phyloP scores from a whole-genome alignment of 2,113 vertebrate species.

The Microcebus ravelobensis region DNA sequence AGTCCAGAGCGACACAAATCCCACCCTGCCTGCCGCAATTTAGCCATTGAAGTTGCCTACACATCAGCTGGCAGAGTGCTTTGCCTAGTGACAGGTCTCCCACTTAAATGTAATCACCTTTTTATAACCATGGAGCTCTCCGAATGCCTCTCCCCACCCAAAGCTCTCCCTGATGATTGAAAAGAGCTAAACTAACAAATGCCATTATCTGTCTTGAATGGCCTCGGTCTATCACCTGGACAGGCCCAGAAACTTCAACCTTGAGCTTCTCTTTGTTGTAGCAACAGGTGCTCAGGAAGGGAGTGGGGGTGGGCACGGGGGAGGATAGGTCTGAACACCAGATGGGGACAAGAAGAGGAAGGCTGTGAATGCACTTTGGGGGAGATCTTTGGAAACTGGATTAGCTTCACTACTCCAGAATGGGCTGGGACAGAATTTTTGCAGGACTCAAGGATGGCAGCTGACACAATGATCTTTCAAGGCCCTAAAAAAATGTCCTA shows the following conservation, averaged over 20 bases:
- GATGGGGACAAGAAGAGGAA: constrained; percentile 4
- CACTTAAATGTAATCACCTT: constrained; percentile 73
- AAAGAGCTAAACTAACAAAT: constrained; percentile 69
- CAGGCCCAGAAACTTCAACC: constrained; percentile 55
- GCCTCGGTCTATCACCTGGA: constrained; percentile 73
- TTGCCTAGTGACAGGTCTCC: constrained; percentile 62
- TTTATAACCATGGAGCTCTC: constrained; percentile 56
- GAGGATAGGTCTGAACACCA: constrained; percentile 41
- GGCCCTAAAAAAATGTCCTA: background rate
- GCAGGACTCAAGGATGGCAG: background rate
- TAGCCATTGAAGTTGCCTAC: constrained; percentile 28
- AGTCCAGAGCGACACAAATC: constrained; percentile 37
- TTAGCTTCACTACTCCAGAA: background rate
- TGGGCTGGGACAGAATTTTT: background rate
- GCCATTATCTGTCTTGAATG: constrained; percentile 68
- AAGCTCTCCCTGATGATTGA: constrained; percentile 64
- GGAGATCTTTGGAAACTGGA: constrained; percentile 47
- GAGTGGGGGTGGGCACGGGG: background rate
- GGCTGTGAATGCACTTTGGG: constrained; percentile 35
- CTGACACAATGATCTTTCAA: background rate
- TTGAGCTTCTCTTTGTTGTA: constrained; percentile 70
- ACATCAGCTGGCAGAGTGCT: constrained; percentile 36
- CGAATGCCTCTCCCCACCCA: constrained; percentile 59
- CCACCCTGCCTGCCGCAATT: background rate
- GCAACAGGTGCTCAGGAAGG: constrained; percentile 75